phyloP scores from a whole-genome alignment of 2,797 vertebrate species.

The Neosilurus hyrtlii region DNA sequence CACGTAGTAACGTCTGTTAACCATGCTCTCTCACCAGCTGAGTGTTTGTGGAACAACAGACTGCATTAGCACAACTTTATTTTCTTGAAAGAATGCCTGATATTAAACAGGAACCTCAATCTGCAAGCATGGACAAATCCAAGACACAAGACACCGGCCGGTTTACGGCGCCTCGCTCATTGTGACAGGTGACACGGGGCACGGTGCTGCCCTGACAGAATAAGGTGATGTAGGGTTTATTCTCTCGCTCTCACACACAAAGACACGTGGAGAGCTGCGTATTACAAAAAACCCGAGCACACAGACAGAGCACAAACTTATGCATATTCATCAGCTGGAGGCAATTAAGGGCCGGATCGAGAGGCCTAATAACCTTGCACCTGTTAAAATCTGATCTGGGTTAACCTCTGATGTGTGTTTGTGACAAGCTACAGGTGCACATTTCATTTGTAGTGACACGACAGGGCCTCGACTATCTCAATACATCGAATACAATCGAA shows the following conservation, averaged over 20 bases:
- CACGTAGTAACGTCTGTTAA: background rate
- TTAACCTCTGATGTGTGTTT: slow-evolving; percentile 43
- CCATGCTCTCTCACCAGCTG: slow-evolving; percentile 19
- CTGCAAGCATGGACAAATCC: slow-evolving; percentile 29
- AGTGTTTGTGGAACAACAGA: slow-evolving; percentile 24
- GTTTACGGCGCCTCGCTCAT: slow-evolving; percentile 30
- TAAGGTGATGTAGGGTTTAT: slow-evolving; percentile 41
- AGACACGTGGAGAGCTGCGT: slow-evolving; percentile 41
- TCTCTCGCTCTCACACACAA: slow-evolving; percentile 41
- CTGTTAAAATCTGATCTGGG: slow-evolving; percentile 67
- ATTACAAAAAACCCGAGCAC: slow-evolving; percentile 53
- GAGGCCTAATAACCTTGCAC: slow-evolving; percentile 66
- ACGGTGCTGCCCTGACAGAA: slow-evolving; percentile 45
- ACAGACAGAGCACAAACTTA: slow-evolving; percentile 48
- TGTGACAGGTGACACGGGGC: slow-evolving; percentile 37
- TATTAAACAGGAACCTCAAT: slow-evolving; percentile 31
- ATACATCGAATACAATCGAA: background rate
- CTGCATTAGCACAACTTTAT: slow-evolving; percentile 8
- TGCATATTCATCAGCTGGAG: slow-evolving; percentile 69
- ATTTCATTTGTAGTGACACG: slow-evolving; percentile 35
- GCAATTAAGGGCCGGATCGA: slow-evolving; percentile 63
- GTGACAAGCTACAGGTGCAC: slow-evolving; percentile 55
- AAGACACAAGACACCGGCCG: slow-evolving; percentile 2
- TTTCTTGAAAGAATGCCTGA: slow-evolving; percentile 8
- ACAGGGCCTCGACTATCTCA: slow-evolving; percentile 20